Evolutionary conservation across 2,888 invertebrate genomes (phyloP).

Genomic region (Cordilura impudica): DNA sequence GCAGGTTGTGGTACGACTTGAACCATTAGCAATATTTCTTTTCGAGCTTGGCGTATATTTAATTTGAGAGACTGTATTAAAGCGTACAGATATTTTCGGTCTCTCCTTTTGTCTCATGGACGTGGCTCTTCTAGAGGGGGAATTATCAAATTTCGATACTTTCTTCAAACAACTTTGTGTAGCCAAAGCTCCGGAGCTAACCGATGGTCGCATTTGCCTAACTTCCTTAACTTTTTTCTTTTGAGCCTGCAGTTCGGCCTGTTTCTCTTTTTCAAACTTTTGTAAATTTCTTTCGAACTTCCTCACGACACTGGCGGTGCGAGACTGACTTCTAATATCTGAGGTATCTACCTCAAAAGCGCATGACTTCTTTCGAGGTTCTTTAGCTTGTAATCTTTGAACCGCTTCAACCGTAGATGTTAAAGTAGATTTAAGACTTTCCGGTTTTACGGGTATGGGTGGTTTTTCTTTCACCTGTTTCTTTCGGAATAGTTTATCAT

Average conservation of each 20-base stretch:
- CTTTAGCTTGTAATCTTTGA: constrained; percentile 35
- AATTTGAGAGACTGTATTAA: constrained; percentile 77
- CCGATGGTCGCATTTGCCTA: constrained; percentile 73
- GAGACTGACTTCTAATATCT: constrained; percentile 66
- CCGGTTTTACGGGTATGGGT: constrained; percentile 74
- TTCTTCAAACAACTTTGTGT: constrained; percentile 75
- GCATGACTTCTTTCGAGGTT: constrained; percentile 70
- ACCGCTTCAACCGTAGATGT: constrained; percentile 67
- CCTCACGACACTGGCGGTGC: constrained; percentile 76
- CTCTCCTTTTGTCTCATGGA: constrained; percentile 81
- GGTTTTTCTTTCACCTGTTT: constrained; percentile 73
- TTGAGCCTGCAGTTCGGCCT: constrained; percentile 68
- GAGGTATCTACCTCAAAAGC: constrained; percentile 72
- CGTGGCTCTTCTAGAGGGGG: constrained; percentile 84
- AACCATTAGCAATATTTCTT: constrained; percentile 55
- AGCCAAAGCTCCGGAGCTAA: constrained; percentile 75
- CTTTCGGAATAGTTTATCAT: constrained; percentile 70
- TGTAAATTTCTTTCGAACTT: constrained; percentile 80
- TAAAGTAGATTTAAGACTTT: constrained; percentile 71
- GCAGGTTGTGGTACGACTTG: constrained; percentile 57
- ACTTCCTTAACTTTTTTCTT: constrained; percentile 64
- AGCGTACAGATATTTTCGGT: constrained; percentile 77
- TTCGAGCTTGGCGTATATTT: constrained; percentile 75
- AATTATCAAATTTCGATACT: constrained; percentile 73
- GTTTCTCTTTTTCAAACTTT: constrained; percentile 82